phyloP scores from a whole-genome alignment of 2,888 invertebrate species.

The Meloe dianella region DNA sequence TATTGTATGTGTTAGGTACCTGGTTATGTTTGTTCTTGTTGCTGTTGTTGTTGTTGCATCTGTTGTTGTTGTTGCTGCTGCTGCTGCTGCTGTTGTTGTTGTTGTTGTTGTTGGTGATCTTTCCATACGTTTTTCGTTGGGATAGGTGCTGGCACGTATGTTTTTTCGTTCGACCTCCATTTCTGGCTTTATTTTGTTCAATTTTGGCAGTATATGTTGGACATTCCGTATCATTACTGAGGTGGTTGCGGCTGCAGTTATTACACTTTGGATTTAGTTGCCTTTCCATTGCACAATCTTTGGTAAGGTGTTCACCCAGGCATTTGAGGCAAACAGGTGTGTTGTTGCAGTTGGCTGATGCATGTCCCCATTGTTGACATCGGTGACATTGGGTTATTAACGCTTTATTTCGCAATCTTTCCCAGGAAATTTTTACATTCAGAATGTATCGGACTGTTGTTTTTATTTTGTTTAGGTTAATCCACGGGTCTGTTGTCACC shows the following conservation, averaged over 20 bases:
- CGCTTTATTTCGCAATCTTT: not conserved
- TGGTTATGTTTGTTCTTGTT: not conserved
- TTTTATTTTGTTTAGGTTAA: too few species aligned
- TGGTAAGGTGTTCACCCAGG: not conserved
- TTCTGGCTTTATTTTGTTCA: not conserved
- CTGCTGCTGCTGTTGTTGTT: not conserved
- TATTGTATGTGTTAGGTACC: not conserved
- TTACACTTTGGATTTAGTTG: not conserved
- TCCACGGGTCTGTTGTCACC: too few species aligned
- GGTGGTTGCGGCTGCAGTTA: conserved; percentile 3
- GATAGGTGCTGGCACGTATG: not conserved
- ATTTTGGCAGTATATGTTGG: not conserved
- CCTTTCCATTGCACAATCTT: not conserved
- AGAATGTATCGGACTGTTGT: too few species aligned
- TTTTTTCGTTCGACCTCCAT: not conserved
- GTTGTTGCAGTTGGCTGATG: conserved; percentile 2
- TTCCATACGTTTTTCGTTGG: not conserved
- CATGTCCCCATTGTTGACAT: conserved; percentile 13
- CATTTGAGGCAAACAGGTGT: conserved; percentile 4
- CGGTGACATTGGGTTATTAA: conserved; percentile 1
- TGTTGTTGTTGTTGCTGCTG: not conserved
- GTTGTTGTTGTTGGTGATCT: not conserved
- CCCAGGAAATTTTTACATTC: too few species aligned
- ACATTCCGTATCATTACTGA: not conserved
- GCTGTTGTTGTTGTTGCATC: not conserved